Evolutionary conservation across 2,113 vertebrate species (phyloP).

Genomic region (Poecilia latipinna): DNA sequence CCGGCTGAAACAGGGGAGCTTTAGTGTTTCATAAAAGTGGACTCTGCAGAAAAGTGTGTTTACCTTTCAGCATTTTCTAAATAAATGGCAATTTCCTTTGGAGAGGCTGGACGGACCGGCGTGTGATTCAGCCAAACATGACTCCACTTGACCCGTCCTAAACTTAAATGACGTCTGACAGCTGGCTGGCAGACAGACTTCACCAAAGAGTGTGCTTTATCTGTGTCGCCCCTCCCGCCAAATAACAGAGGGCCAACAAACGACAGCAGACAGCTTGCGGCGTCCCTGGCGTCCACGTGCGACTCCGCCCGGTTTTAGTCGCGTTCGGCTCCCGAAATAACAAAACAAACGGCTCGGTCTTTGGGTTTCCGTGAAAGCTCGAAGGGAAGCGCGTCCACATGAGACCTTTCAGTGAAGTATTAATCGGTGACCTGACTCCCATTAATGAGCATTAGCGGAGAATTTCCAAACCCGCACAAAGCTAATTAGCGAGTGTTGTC

Average conservation of each 20-base stretch:
- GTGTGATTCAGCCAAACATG: slow-evolving; percentile 34
- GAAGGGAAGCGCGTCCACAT: slow-evolving; percentile 18
- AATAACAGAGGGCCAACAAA: slow-evolving; percentile 42
- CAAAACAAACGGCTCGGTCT: slow-evolving; percentile 38
- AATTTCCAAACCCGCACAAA: slow-evolving; percentile 38
- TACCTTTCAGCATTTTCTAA: slow-evolving; percentile 40
- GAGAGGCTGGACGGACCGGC: background rate
- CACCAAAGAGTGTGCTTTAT: slow-evolving; percentile 26
- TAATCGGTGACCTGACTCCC: slow-evolving; percentile 64
- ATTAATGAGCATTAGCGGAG: slow-evolving; percentile 58
- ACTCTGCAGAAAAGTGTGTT: slow-evolving; percentile 26
- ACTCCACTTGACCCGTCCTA: slow-evolving; percentile 62
- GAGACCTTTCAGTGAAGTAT: slow-evolving; percentile 39
- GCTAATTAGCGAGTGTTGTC: slow-evolving; percentile 63
- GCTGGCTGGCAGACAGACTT: slow-evolving; percentile 32
- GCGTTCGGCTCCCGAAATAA: slow-evolving; percentile 55
- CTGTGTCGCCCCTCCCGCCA: slow-evolving; percentile 9
- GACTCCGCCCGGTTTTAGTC: slow-evolving; percentile 24
- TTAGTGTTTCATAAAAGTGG: background rate
- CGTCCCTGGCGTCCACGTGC: slow-evolving; percentile 28
- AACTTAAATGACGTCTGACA: slow-evolving; percentile 55
- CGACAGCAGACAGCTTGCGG: slow-evolving; percentile 5
- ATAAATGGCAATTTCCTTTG: slow-evolving; percentile 59
- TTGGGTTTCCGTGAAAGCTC: slow-evolving; percentile 59
- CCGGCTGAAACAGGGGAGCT: background rate